Conservation (phyloP, 2,113 vertebrate genomes). For the Nycticebus coucang region DNA sequence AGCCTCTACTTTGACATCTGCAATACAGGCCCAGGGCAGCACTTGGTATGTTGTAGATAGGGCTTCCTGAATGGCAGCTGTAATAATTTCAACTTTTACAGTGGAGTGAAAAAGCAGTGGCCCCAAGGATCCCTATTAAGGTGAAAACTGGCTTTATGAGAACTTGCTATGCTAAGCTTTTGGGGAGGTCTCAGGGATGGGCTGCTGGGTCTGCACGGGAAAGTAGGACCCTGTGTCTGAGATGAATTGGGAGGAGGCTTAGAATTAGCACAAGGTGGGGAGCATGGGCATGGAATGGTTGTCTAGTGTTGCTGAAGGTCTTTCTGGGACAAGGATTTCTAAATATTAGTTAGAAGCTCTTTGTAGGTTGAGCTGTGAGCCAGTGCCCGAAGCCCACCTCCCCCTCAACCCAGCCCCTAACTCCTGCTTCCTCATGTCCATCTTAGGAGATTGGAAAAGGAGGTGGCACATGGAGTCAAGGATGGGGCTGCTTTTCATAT, state of each 20-base stretch:
- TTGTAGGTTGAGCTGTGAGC: not conserved
- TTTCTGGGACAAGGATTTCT: not conserved
- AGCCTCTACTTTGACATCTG: not conserved
- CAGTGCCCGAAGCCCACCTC: fast-evolving
- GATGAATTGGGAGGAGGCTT: not conserved
- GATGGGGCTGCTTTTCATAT: not conserved
- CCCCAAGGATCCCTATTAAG: not conserved
- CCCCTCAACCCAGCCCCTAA: not conserved
- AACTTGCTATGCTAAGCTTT: fast-evolving
- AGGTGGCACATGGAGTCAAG: not conserved
- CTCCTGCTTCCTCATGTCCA: fast-evolving
- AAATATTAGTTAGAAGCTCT: not conserved
- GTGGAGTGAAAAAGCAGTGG: not conserved
- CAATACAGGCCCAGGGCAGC: fast-evolving
- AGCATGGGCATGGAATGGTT: fast-evolving
- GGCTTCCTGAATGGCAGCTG: not conserved
- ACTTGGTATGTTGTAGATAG: fast-evolving
- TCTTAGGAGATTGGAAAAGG: not conserved
- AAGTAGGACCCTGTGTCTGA: fast-evolving
- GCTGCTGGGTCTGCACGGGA: not conserved
- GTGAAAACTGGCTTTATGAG: not conserved
- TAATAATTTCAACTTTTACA: not conserved
- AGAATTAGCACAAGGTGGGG: fast-evolving
- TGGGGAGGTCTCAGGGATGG: not conserved
- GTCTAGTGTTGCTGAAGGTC: not conserved